Base-by-base conservation (phyloP, 2,888 invertebrate species). In the Agriopis aurantiaria region DNA sequence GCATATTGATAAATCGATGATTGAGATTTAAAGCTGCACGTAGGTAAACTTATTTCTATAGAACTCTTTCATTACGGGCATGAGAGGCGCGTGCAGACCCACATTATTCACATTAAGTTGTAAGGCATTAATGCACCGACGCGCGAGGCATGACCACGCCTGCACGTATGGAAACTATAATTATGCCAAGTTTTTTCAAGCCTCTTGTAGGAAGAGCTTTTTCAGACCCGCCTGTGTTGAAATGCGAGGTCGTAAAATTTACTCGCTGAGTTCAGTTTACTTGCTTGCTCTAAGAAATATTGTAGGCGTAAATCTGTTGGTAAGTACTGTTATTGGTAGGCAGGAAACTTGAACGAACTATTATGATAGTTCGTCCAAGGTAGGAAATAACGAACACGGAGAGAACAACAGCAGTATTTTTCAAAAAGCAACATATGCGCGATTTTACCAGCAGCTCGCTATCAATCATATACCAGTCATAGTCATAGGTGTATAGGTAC, bases 101-200 rank as follows among this genome's bases (percentile, higher is more conserved):
- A 90, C 91, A 91, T 91, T 89, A 91, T 91, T 82, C 82, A 90
- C 91, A 91, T 91, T 89, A 91, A 91, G 88, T 89, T 88, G 82
- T 87, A 86, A 78, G 85, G 86, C 88, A 92, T 92, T 92, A 91
- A 91, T 91, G 91, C 92, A 88, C 83, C 85, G 80, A 80, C 87
- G 88, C 87, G 88, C 81, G 82, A 79, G 77, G 84, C 87, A 86
- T 88, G 87, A 82, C 87, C 87, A 82, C 78, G 86, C 85, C 80
- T 83, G 75, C 79, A 74, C 81, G 81, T 82, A 82, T 76, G 78
- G 75, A 78, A 83, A 85, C 81, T 84, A 23, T 23, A 84, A 84
- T 82, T 83, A 82, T 78, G 71, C 75, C 59, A 78, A 80, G 76
- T 79, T 80, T 81, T 80, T 75, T 65, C 69, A 69, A 51, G 69